These are phyloP conservation scores for Perdita meconis DNA, from an alignment of 2,888 invertebrate genomes.

Conservation along the genomic window DNA sequence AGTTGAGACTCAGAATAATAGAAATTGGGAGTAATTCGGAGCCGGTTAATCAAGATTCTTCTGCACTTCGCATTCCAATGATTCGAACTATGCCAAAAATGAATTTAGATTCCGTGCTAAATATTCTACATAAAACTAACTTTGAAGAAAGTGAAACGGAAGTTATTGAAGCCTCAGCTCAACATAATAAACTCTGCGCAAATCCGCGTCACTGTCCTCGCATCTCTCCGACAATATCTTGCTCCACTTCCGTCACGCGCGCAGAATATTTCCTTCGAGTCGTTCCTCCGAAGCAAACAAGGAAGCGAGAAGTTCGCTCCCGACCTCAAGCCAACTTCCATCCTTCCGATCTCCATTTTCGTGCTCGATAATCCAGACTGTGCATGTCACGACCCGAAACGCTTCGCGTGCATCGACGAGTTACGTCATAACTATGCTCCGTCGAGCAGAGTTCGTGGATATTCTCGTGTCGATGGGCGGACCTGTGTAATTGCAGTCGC, in stretches of 20 bases:
- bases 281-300: background rate
- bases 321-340: background rate
- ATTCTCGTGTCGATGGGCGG: slow-evolving; percentile 60
- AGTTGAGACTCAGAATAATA: no score
- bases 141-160: background rate
- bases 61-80: no score
- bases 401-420: slow-evolving; percentile 26
- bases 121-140: background rate
- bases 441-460: slow-evolving; percentile 56
- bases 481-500: slow-evolving; percentile 64
- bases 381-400: slow-evolving; percentile 8
- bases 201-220: background rate
- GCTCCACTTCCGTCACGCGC: no score
- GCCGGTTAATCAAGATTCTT: no score
- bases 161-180: background rate
- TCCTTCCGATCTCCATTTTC: slow-evolving; percentile 11
- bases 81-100: background rate
- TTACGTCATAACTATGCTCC: slow-evolving; percentile 51
- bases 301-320: slow-evolving; percentile 2
- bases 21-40: no score
- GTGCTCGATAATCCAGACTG: slow-evolving; percentile 16
- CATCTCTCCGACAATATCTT: background rate
- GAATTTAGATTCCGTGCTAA: background rate
- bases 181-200: background rate
- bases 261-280: background rate